A percentile compares a stretch with the other conserved stretches of the same genome.
These are phyloP conservation scores for Prolemur simus DNA, from an alignment of 2,113 vertebrate genomes.

Conservation along the genomic window DNA sequence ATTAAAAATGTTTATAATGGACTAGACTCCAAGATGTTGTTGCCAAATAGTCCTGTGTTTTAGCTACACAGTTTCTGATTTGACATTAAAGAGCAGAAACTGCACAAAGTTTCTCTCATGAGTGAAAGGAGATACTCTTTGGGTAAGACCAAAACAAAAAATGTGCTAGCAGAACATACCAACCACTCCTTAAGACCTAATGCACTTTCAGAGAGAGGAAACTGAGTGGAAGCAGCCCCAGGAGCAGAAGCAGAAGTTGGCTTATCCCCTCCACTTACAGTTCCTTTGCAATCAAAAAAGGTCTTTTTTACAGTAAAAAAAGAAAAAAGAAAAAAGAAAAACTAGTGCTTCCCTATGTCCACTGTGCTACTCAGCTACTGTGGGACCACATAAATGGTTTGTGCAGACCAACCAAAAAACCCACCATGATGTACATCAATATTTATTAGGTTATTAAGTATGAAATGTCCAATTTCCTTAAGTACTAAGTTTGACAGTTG, in stretches of 20 bases:
- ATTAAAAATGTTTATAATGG: neutral
- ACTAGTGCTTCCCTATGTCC: rapidly evolving
- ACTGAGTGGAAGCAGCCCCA: no score
- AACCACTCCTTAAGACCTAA: neutral
- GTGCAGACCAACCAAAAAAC: neutral
- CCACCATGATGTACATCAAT: neutral
- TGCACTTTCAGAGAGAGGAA: no score
- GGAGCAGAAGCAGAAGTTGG: no score
- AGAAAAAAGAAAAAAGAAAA: no score
- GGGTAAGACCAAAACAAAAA: neutral
- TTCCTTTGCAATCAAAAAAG: no score
- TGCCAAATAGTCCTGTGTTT: neutral
- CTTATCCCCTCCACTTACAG: no score
- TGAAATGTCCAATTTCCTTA: no score
- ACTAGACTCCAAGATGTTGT: neutral
- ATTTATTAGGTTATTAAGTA: neutral
- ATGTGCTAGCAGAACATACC: neutral
- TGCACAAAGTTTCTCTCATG: neutral
- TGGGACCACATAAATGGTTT: neutral
- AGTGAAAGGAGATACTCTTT: neutral
- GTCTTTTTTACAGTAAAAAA: no score
- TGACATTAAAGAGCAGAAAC: neutral
- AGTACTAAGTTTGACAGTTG: no score
- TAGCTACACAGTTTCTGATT: neutral
- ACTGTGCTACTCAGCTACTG: neutral